phyloP scores from a whole-genome alignment of 2,113 vertebrate species.

The Scytalopus superciliaris region DNA sequence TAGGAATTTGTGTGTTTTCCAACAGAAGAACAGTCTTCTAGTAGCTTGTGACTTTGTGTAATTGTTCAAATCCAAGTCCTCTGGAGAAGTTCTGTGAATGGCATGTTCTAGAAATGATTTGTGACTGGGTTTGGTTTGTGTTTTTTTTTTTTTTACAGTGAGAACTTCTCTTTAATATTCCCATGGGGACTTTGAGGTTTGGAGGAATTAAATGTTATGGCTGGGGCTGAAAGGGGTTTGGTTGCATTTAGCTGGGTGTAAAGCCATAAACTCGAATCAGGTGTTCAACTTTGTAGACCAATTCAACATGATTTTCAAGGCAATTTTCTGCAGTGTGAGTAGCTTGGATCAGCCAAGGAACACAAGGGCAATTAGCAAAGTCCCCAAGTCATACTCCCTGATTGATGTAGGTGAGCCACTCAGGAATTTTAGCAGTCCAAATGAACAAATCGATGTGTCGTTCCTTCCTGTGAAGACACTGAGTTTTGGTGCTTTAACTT shows the following conservation, averaged over 20 bases:
- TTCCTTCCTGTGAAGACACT: background rate
- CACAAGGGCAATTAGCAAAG: background rate
- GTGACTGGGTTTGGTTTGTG: background rate
- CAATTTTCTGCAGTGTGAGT: background rate
- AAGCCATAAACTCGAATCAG: background rate
- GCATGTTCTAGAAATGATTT: background rate
- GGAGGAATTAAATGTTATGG: background rate
- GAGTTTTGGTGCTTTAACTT: background rate
- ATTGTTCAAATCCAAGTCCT: background rate
- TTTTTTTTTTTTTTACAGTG: too few relatives aligned
- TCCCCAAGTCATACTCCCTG: background rate
- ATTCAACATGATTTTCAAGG: background rate
- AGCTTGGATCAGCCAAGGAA: background rate
- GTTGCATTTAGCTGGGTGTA: background rate
- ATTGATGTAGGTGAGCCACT: background rate
- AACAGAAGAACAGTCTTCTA: background rate
- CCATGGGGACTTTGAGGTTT: background rate
- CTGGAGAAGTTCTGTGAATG: background rate
- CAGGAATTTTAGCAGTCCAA: background rate
- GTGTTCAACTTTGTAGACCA: background rate
- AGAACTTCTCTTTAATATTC: background rate
- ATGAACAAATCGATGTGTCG: background rate
- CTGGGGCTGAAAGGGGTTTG: background rate
- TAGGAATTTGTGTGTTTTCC: background rate
- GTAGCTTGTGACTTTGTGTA: background rate